Conservation (phyloP, 2,888 invertebrate species). For the Papilio gigon region DNA sequence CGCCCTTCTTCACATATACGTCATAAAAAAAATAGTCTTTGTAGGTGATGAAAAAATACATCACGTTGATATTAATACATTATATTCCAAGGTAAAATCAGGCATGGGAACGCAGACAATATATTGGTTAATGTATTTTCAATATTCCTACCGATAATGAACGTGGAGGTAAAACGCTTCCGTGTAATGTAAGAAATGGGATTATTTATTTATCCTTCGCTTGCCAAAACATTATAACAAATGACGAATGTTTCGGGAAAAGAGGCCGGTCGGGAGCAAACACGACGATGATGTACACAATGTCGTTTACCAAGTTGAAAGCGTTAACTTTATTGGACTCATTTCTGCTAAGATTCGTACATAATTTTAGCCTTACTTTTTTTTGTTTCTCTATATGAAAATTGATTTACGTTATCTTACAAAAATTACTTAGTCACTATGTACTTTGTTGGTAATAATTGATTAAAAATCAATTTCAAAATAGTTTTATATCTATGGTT, state of each 20-base stretch:
- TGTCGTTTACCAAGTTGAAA: slow-evolving; percentile 28
- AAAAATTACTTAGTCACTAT: too few species aligned
- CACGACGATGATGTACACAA: slow-evolving; percentile 34
- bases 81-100: neutral
- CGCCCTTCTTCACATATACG: too few species aligned
- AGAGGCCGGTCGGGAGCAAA: slow-evolving; percentile 28
- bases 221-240: slow-evolving; percentile 12
- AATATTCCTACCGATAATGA: slow-evolving; percentile 2
- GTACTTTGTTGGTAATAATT: too few species aligned
- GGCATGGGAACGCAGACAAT: neutral
- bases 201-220: slow-evolving; percentile 19
- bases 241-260: slow-evolving; percentile 7
- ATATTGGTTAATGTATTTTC: neutral
- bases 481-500: too few species aligned
- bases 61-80: too few species aligned
- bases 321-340: slow-evolving; percentile 21
- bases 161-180: neutral
- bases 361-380: neutral
- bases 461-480: too few species aligned
- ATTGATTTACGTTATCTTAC: neutral
- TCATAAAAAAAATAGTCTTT: too few species aligned
- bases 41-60: too few species aligned
- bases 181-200: slow-evolving; percentile 1
- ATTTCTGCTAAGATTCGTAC: slow-evolving; percentile 14
- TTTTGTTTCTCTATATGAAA: neutral